Conservation (phyloP, 2,888 invertebrate genomes). For the Mayetiola destructor region DNA sequence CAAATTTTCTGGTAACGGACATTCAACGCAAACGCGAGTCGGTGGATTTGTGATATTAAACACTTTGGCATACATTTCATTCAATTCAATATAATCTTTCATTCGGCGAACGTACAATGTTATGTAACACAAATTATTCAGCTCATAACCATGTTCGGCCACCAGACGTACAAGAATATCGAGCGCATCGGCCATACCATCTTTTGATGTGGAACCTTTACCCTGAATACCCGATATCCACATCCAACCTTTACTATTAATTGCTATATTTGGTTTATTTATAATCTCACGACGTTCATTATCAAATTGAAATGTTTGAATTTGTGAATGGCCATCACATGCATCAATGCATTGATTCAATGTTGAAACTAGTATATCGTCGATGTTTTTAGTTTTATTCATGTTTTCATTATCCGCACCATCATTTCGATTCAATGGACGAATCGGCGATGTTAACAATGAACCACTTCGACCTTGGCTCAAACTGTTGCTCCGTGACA, state of each 20-base stretch:
- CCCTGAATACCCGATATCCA: slow-evolving; percentile 72
- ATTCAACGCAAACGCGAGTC: slow-evolving; percentile 71
- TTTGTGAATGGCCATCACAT: slow-evolving; percentile 16
- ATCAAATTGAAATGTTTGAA: slow-evolving; percentile 23
- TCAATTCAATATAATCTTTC: slow-evolving; percentile 60
- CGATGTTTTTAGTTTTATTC: background rate
- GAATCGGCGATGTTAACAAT: slow-evolving; percentile 30
- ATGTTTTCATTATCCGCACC: slow-evolving; percentile 21
- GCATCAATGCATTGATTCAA: background rate
- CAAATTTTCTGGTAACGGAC: slow-evolving; percentile 52
- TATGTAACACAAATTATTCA: slow-evolving; percentile 62
- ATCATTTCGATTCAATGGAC: slow-evolving; percentile 33
- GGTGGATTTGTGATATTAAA: slow-evolving; percentile 70
- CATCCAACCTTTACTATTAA: slow-evolving; percentile 65
- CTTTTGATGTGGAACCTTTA: slow-evolving; percentile 44
- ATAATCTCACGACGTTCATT: slow-evolving; percentile 44
- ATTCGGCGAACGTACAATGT: slow-evolving; percentile 75
- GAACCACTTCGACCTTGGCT: slow-evolving; percentile 17
- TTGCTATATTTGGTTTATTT: slow-evolving; percentile 47
- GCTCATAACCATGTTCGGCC: slow-evolving; percentile 30
- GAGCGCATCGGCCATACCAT: slow-evolving; percentile 57
- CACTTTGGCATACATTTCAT: slow-evolving; percentile 58
- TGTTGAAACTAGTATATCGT: background rate
- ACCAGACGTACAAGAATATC: slow-evolving; percentile 48
- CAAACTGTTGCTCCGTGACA: slow-evolving; percentile 29